Percentiles rank a stretch among this genome's conserved stretches.
phyloP scores from a whole-genome alignment of 2,113 vertebrate genomes.

The Formicarius rufipectus region DNA sequence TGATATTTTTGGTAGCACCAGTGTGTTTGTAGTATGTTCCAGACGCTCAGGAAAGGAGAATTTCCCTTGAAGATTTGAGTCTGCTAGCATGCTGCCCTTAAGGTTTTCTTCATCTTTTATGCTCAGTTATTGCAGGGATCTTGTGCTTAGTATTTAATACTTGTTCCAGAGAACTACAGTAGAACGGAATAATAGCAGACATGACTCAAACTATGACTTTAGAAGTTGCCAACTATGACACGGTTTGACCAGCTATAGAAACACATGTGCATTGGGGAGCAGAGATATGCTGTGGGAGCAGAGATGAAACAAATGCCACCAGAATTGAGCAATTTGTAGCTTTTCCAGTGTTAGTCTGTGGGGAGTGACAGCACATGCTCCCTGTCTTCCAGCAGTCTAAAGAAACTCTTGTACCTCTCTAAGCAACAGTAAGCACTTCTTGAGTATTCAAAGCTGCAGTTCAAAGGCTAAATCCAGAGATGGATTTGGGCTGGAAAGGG shows the following conservation, averaged over 20 bases:
- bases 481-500: neutral
- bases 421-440: neutral
- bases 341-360: neutral
- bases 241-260: constrained; percentile 38
- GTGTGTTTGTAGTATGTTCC: constrained; percentile 33
- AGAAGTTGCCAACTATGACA: constrained; percentile 29
- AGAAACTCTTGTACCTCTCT: neutral
- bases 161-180: constrained; percentile 13
- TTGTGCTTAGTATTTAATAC: constrained; percentile 45
- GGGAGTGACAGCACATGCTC: neutral
- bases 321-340: neutral
- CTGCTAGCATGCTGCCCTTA: neutral
- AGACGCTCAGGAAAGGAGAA: constrained; percentile 22
- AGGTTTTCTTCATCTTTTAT: constrained; percentile 42
- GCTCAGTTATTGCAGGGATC: constrained; percentile 45
- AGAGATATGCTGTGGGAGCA: neutral
- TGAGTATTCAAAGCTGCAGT: neutral
- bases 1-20: constrained; percentile 54
- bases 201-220: constrained; percentile 47
- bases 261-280: neutral
- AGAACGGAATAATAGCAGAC: constrained; percentile 51
- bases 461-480: neutral
- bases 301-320: constrained; percentile 1
- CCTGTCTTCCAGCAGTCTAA: neutral
- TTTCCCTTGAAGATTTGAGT: constrained; percentile 26